Evolutionary conservation across 2,113 vertebrate species (phyloP).

Genomic region (Aix galericulata): DNA sequence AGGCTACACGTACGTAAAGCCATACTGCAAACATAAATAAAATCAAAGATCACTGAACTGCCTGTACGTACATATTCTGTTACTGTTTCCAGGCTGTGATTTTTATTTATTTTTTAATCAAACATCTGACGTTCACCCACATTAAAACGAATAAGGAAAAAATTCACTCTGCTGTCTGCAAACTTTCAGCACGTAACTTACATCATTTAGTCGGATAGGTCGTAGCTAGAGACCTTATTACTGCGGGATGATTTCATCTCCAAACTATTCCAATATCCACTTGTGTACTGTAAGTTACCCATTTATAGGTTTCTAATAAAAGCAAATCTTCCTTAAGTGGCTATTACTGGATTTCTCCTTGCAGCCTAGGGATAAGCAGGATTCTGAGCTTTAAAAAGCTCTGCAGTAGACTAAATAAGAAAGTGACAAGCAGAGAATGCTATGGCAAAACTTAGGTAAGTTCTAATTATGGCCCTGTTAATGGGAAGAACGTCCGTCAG

Average conservation of each 20-base stretch:
- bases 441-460: neutral
- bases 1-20: fast-evolving
- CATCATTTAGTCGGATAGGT: neutral
- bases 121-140: neutral
- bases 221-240: neutral
- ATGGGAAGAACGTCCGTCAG: neutral
- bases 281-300: conserved; percentile 42
- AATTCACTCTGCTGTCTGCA: neutral
- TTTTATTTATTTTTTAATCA: neutral
- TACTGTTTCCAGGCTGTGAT: neutral
- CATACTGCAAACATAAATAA: neutral
- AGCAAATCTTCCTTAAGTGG: conserved; percentile 64
- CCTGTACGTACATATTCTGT: fast-evolving
- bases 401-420: conserved; percentile 6
- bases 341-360: conserved; percentile 64
- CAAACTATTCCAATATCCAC: conserved; percentile 37
- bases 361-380: conserved; percentile 37
- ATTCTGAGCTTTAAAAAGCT: conserved; percentile 52
- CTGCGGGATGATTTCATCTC: conserved; percentile 54
- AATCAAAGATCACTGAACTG: neutral
- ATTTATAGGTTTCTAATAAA: conserved; percentile 63
- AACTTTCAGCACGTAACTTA: neutral
- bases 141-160: neutral
- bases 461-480: conserved; percentile 3
- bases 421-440: conserved; percentile 48